Evolutionary conservation across 2,113 vertebrate species (phyloP), one percentile per base, ranked within the genome.

Genomic region (Chionodraco myersi): DNA sequence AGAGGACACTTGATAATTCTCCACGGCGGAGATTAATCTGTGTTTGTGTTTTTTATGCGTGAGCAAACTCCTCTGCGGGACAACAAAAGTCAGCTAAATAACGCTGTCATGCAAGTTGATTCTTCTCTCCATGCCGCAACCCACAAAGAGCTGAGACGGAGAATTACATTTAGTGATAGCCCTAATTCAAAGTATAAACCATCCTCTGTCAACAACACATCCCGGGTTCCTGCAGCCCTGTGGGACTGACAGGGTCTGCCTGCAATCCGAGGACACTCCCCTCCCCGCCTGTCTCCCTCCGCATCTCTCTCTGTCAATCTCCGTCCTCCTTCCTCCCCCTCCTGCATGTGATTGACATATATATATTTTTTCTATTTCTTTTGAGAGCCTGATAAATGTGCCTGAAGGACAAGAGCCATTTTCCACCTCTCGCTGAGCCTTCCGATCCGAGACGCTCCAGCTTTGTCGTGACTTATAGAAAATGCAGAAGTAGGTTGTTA

Each of bases 311-410:
- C 64, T 81, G 86, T 62, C 89, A 36, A 45, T 90, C 79, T 82
- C 54, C 3, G 2, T 67, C 69, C 48, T 56, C 57, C 34, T 59
- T 72, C 64, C 56, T 60, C 44, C 63, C 57, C 53, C 47, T 67
- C 48, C 63, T 53, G 64, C 10, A 26, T 59, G 49, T 86, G 87
- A 91, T 77, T 92, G 85, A 60, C 88, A 84, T 64, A 71, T 70
- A 77, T 77, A 21, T 21, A 21, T 70, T 72, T 60, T 36, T 66
- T 80, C 63, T 68, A 69, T 85, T 90, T 82, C 84, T 70, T 79
- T 52, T 75, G 68, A 77, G 77, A 69, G 83, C 45, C 76, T 87
- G 68, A 86, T 83, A 83, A 83, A 91, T 82, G 80, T 68, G 53
- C 80, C 78, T 80, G 65, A 72, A 89, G 80, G 82, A 89, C 84